These are phyloP conservation scores for Tenthredo distinguenda DNA, from an alignment of 2,888 invertebrate species.

Conservation along the genomic window DNA sequence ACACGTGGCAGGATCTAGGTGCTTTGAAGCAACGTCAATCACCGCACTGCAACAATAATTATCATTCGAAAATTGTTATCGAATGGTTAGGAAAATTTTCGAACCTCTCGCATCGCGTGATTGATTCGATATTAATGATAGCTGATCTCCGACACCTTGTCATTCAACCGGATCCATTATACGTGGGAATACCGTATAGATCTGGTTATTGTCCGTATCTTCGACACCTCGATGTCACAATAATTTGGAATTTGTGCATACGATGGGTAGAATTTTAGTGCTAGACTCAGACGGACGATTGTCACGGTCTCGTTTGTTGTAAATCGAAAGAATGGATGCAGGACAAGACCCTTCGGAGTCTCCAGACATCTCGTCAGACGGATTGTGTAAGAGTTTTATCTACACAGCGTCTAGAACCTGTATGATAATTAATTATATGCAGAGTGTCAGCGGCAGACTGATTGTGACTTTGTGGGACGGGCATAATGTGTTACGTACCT, in stretches of 20 bases:
- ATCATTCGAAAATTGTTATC: not conserved
- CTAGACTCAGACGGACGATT: not conserved
- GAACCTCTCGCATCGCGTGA: not conserved
- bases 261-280: not conserved
- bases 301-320: not conserved
- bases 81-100: not conserved
- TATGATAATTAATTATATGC: constrained; percentile 28
- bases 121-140: not conserved
- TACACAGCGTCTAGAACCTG: constrained; percentile 18
- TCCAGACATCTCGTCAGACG: constrained; percentile 16
- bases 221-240: not conserved
- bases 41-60: not conserved
- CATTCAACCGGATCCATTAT: too few relatives aligned
- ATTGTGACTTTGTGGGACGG: not conserved
- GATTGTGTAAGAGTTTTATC: constrained; percentile 14
- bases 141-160: too few relatives aligned
- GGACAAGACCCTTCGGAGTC: constrained; percentile 5
- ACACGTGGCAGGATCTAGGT: not conserved
- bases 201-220: too few relatives aligned
- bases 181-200: too few relatives aligned
- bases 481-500: not conserved
- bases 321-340: not conserved
- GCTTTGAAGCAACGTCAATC: not conserved
- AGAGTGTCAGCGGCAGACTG: constrained; percentile 10
- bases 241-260: not conserved